Evolutionary conservation across 2,888 invertebrate species (phyloP).

Genomic region (Limnephilus lunatus): DNA sequence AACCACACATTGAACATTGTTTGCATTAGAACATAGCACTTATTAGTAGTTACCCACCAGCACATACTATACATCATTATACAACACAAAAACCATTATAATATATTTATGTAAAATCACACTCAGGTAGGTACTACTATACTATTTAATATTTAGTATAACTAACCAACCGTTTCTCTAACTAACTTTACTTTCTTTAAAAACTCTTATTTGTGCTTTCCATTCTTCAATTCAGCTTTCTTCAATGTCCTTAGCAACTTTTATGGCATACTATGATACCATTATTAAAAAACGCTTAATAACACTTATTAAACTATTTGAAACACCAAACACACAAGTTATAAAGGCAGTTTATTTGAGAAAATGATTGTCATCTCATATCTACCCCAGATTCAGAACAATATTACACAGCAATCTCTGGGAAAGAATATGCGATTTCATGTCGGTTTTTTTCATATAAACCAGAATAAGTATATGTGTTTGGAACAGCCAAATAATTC

Average conservation of each 20-base stretch:
- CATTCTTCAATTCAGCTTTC: slow-evolving; percentile 41
- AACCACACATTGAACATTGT: neutral
- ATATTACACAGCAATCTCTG: neutral
- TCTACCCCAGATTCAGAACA: neutral
- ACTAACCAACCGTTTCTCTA: neutral
- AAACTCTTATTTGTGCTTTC: slow-evolving; percentile 40
- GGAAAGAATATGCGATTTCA: neutral
- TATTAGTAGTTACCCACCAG: neutral
- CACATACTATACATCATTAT: neutral
- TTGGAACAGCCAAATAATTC: neutral
- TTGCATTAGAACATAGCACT: neutral
- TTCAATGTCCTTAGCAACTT: slow-evolving; percentile 39
- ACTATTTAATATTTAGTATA: neutral
- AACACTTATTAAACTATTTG: neutral
- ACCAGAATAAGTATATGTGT: neutral
- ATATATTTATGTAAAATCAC: neutral
- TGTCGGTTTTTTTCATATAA: neutral
- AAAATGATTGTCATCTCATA: neutral
- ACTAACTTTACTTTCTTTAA: neutral
- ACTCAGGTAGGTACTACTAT: neutral
- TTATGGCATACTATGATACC: neutral
- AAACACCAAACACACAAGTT: neutral
- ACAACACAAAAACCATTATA: neutral
- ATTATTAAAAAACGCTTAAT: neutral
- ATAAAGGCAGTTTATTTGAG: neutral